phyloP scores from a whole-genome alignment of 2,113 vertebrate genomes.

The Callospermophilus lateralis region DNA sequence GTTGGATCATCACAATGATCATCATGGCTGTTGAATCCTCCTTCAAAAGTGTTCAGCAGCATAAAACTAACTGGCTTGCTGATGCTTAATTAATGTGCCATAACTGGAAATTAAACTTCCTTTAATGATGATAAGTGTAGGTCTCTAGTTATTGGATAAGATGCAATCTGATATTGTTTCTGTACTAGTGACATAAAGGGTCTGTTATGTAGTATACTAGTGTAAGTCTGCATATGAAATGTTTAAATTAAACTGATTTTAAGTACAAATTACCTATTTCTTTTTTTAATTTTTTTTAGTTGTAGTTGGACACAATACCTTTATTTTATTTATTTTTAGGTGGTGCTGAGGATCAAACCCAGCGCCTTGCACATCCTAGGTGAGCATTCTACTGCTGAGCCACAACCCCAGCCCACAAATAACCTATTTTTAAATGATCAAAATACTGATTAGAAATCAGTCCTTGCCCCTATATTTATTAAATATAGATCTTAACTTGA shows the following conservation, averaged over 20 bases:
- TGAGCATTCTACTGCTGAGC: no score
- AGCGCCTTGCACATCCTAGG: no score
- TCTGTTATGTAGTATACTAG: not conserved
- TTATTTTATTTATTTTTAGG: no score
- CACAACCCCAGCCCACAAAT: not conserved
- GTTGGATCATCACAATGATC: not conserved
- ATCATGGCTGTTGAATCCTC: not conserved
- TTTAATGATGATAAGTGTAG: not conserved
- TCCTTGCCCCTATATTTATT: not conserved
- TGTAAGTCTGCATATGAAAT: not conserved
- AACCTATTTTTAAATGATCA: not conserved
- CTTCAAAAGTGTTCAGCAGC: not conserved
- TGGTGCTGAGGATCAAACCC: no score
- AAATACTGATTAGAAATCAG: slow-evolving; percentile 7
- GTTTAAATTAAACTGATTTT: not conserved
- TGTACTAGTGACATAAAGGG: not conserved
- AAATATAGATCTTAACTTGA: not conserved
- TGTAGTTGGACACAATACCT: no score
- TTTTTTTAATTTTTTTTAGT: no score
- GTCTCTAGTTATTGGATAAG: not conserved
- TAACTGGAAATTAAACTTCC: not conserved
- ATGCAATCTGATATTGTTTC: not conserved
- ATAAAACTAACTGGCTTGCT: not conserved
- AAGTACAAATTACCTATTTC: not conserved
- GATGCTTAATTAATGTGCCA: not conserved